A percentile compares a stretch with the other conserved stretches of the same genome.
Evolutionary conservation across 2,113 vertebrate species (phyloP).

Genomic region (Merops nubicus): DNA sequence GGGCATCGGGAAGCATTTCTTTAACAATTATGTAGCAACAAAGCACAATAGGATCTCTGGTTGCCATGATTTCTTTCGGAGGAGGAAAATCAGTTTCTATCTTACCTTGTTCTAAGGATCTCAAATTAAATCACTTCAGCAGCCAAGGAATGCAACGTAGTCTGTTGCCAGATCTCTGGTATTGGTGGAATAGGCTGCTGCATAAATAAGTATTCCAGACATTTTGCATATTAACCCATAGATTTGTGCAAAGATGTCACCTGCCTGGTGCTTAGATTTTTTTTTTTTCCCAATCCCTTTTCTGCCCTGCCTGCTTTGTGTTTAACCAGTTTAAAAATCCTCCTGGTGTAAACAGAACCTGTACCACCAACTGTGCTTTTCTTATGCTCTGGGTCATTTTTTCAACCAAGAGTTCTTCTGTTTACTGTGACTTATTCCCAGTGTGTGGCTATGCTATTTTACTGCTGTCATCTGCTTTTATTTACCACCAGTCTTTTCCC

Average conservation of each 20-base stretch:
- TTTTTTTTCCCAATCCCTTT: not conserved
- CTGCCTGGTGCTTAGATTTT: not conserved
- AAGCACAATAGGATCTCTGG: slow-evolving; percentile 57
- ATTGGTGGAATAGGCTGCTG: not conserved
- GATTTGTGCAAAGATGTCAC: not conserved
- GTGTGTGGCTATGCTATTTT: not conserved
- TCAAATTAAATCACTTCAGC: not conserved
- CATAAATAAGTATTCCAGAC: not conserved
- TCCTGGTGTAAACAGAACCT: not conserved
- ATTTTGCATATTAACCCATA: not conserved
- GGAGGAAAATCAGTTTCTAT: slow-evolving; percentile 11
- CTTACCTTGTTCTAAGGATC: slow-evolving; percentile 4
- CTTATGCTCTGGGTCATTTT: not conserved
- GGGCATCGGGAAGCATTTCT: slow-evolving; percentile 63
- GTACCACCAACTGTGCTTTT: not conserved
- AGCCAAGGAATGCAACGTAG: not conserved
- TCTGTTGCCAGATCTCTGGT: not conserved
- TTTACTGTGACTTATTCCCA: not conserved
- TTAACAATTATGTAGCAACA: slow-evolving; percentile 70
- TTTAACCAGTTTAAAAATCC: not conserved
- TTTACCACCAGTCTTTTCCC: not conserved
- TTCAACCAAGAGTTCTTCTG: not conserved
- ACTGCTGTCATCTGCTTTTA: not conserved
- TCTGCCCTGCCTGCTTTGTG: not conserved
- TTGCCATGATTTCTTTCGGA: slow-evolving; percentile 10